Percentiles rank a stretch among this genome's conserved stretches.
Conservation (phyloP, 2,888 invertebrate species). For the Panzeria rudis region DNA sequence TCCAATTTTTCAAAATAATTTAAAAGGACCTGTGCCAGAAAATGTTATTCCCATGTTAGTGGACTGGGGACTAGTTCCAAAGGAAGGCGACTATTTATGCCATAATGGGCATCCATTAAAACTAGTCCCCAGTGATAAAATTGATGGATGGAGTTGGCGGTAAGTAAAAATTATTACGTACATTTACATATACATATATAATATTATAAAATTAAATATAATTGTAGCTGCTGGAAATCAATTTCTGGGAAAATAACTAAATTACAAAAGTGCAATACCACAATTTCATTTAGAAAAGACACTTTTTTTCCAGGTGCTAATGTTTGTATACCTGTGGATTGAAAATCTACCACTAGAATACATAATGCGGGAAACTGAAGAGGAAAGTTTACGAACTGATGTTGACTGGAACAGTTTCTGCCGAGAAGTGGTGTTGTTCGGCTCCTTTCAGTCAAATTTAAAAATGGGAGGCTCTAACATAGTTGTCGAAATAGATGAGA, state of each 20-base stretch:
- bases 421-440: slow-evolving; percentile 20
- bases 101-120: no score
- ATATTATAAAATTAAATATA: neutral
- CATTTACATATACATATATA: neutral
- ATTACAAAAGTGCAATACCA: neutral
- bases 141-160: neutral
- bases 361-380: slow-evolving; percentile 8
- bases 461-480: slow-evolving; percentile 12
- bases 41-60: no score
- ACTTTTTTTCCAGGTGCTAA: neutral
- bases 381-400: neutral
- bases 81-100: no score
- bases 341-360: neutral
- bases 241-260: neutral
- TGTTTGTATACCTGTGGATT: neutral
- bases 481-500: slow-evolving; percentile 10
- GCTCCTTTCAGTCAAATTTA: slow-evolving; percentile 1
- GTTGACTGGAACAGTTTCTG: slow-evolving; percentile 29
- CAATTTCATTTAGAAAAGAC: neutral
- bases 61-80: no score
- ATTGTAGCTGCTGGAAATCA: neutral
- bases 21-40: no score
- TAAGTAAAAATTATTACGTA: neutral
- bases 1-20: no score
- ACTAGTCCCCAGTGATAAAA: no score